Percentiles rank a stretch among this genome's conserved stretches.
phyloP scores from a whole-genome alignment of 2,113 vertebrate species.

The Salvelinus alpinus region DNA sequence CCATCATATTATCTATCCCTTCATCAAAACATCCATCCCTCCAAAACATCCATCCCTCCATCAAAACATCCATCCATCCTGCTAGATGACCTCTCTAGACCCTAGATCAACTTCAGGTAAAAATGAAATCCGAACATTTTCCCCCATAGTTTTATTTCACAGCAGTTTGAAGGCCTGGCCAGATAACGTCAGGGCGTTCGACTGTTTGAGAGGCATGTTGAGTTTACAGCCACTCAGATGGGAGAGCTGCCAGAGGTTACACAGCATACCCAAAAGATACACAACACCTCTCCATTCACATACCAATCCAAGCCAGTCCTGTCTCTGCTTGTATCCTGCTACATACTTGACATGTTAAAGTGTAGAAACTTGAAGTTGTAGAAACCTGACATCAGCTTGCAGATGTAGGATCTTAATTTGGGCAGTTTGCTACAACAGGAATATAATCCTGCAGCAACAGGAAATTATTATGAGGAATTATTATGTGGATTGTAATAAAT shows the following conservation, averaged over 20 bases:
- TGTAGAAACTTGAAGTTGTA: background rate
- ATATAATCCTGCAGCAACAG: too few relatives aligned
- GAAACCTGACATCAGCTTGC: background rate
- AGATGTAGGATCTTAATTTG: too few relatives aligned
- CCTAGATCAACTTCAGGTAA: constrained; percentile 20
- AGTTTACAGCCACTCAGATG: constrained; percentile 53
- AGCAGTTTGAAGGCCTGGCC: constrained; percentile 44
- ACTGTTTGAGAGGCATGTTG: background rate
- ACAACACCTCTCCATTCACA: constrained; percentile 45
- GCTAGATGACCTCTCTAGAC: background rate
- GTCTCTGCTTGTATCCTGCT: constrained; percentile 62
- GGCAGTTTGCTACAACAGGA: too few relatives aligned
- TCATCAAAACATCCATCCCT: background rate
- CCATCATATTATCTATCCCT: background rate
- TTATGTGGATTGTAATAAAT: too few relatives aligned
- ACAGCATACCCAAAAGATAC: constrained; percentile 40
- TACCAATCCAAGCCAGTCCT: constrained; percentile 67
- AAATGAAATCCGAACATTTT: constrained; percentile 26
- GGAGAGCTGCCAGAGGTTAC: constrained; percentile 44
- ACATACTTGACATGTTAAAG: background rate
- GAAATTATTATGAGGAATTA: too few relatives aligned
- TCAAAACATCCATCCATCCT: background rate
- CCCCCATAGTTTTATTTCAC: background rate
- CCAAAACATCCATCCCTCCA: background rate
- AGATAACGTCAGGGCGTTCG: constrained; percentile 29